These are phyloP conservation scores for Trachymyrmex septentrionalis DNA, from an alignment of 1,140 invertebrate species.

Conservation along the genomic window DNA sequence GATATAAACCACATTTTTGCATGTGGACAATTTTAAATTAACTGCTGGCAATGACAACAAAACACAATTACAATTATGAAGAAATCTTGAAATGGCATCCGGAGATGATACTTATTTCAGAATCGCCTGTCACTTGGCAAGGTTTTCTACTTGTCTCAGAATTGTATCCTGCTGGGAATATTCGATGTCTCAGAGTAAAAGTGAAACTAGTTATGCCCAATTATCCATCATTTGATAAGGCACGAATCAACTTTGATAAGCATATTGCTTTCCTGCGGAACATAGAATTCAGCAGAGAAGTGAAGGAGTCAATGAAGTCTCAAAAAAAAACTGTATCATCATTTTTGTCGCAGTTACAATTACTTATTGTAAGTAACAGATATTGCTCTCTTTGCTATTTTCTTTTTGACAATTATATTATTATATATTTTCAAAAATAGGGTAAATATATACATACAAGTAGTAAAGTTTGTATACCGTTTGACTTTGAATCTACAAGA, in stretches of 20 bases:
- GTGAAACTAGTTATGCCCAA: conserved; percentile 76
- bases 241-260: conserved; percentile 74
- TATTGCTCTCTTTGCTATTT: conserved; percentile 17
- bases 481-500: not conserved
- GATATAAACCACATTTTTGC: not conserved
- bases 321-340: conserved; percentile 67
- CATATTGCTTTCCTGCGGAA: conserved; percentile 70
- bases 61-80: conserved; percentile 62
- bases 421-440: conserved; percentile 52
- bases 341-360: conserved; percentile 77
- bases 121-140: conserved; percentile 76
- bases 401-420: conserved; percentile 5
- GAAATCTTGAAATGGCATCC: conserved; percentile 76
- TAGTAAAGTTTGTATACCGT: not conserved
- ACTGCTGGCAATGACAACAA: not conserved
- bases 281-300: conserved; percentile 67
- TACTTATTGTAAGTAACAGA: conserved; percentile 73
- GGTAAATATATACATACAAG: conserved; percentile 23
- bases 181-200: conserved; percentile 64
- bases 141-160: conserved; percentile 73
- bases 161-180: conserved; percentile 1
- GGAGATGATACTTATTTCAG: conserved; percentile 74
- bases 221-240: conserved; percentile 75
- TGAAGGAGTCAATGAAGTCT: conserved; percentile 63
- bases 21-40: not conserved